A percentile compares a stretch with the other conserved stretches of the same genome.
phyloP scores from a whole-genome alignment of 1,140 invertebrate genomes.

The Trichogramma pretiosum region DNA sequence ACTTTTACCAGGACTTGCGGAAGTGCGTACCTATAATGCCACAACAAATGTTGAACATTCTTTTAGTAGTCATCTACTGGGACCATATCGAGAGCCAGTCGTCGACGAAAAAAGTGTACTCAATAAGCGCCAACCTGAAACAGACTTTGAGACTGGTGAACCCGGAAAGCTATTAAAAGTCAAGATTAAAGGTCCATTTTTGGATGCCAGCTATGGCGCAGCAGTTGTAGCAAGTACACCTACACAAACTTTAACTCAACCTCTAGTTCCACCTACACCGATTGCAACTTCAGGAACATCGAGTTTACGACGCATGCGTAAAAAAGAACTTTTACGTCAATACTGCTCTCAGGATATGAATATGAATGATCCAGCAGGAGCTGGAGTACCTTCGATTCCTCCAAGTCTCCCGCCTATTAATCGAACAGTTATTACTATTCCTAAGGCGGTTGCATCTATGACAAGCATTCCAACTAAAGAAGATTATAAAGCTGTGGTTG shows the following conservation, averaged over 20 bases:
- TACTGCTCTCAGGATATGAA: slow-evolving; percentile 83
- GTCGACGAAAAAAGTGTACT: too few relatives aligned
- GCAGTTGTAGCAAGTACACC: too few relatives aligned
- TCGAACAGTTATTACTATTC: slow-evolving; percentile 70
- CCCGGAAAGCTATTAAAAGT: slow-evolving; percentile 71
- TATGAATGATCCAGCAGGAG: slow-evolving; percentile 54
- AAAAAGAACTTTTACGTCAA: slow-evolving; percentile 76
- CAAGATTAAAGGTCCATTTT: slow-evolving; percentile 82
- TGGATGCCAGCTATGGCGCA: slow-evolving; percentile 64
- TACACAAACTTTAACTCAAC: too few relatives aligned
- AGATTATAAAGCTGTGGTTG: slow-evolving; percentile 62
- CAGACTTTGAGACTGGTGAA: background rate
- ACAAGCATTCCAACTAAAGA: slow-evolving; percentile 73
- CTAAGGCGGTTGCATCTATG: slow-evolving; percentile 79
- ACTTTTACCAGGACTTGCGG: slow-evolving; percentile 71
- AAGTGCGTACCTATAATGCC: slow-evolving; percentile 75
- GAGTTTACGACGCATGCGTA: slow-evolving; percentile 74
- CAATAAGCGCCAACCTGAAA: too few relatives aligned
- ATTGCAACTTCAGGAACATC: slow-evolving; percentile 54
- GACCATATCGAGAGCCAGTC: slow-evolving; percentile 56
- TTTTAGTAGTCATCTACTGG: slow-evolving; percentile 54
- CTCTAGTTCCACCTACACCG: too few relatives aligned
- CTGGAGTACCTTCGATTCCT: slow-evolving; percentile 44
- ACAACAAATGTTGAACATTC: slow-evolving; percentile 45
- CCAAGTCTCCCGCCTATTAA: slow-evolving; percentile 54